These are phyloP conservation scores for Puma concolor DNA, from an alignment of 2,113 vertebrate genomes.

Conservation along the genomic window DNA sequence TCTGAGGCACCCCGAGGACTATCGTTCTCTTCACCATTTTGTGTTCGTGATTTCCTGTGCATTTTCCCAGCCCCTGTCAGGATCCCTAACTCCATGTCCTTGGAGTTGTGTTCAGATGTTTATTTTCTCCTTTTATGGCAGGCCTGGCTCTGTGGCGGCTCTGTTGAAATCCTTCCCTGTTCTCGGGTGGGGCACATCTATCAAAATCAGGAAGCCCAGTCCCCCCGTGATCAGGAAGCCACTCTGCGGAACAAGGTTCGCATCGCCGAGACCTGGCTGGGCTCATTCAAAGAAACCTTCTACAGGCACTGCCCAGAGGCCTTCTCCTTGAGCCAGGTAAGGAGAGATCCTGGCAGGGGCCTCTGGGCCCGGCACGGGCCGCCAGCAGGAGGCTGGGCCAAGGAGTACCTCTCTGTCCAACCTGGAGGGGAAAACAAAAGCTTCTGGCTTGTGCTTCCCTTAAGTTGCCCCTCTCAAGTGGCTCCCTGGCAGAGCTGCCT, in stretches of 20 bases:
- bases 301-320: constrained; percentile 89
- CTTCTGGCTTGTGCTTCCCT: background rate
- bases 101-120: background rate
- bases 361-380: background rate
- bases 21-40: background rate
- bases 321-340: constrained; percentile 91
- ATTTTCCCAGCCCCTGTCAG: background rate
- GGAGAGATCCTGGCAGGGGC: background rate
- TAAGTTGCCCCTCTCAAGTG: background rate
- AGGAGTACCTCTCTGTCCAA: rapidly evolving
- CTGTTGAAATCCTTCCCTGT: constrained; percentile 93
- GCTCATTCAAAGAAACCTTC: constrained; percentile 90
- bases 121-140: constrained; percentile 72
- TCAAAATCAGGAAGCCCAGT: constrained; percentile 73
- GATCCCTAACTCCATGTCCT: too few relatives aligned
- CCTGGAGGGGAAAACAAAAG: background rate
- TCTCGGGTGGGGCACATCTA: constrained; percentile 92
- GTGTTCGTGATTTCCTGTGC: background rate
- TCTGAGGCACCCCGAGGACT: background rate
- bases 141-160: constrained; percentile 95
- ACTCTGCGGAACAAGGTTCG: constrained; percentile 90
- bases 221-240: constrained; percentile 84
- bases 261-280: constrained; percentile 93
- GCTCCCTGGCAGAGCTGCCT: background rate
- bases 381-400: background rate